Evolutionary conservation across 1,140 invertebrate genomes (phyloP).

Genomic region (Papilio aristodemus): DNA sequence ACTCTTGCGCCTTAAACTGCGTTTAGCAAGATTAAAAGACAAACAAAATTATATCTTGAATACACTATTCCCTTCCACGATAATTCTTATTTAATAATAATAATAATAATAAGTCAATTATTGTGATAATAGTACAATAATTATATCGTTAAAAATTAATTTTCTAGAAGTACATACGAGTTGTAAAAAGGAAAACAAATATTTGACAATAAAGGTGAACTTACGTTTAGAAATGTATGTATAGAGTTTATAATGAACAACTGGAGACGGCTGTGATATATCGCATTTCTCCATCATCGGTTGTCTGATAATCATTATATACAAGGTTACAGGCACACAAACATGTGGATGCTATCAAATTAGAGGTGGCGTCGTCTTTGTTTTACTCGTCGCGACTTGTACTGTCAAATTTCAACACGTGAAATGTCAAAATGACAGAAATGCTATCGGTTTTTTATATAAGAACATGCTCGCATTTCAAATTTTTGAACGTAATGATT

Average conservation of each 20-base stretch:
- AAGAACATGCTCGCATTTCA: not conserved
- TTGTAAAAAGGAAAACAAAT: conserved; percentile 72
- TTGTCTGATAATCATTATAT: conserved; percentile 43
- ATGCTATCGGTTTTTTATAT: not conserved
- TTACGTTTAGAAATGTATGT: conserved; percentile 64
- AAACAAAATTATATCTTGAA: conserved; percentile 50
- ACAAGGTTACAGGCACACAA: conserved; percentile 68
- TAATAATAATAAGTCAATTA: conserved; percentile 72
- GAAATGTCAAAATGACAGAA: not conserved
- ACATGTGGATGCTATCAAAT: conserved; percentile 68
- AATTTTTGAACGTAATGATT: no score
- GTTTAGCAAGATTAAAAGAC: conserved; percentile 42
- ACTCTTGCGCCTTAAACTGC: conserved; percentile 52
- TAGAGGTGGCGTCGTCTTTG: conserved; percentile 73
- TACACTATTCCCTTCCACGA: conserved; percentile 60
- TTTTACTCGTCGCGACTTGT: conserved; percentile 43
- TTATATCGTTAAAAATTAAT: conserved; percentile 71
- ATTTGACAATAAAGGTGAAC: conserved; percentile 66
- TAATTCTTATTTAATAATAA: conserved; percentile 64
- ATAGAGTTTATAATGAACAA: conserved; percentile 46
- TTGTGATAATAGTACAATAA: conserved; percentile 74
- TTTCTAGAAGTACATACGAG: conserved; percentile 72
- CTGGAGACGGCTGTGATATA: conserved; percentile 38
- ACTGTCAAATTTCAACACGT: conserved; percentile 35
- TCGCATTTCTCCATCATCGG: conserved; percentile 38